Evolutionary conservation across 2,113 vertebrate genomes (phyloP).

Genomic region (Chaetura pelagica): DNA sequence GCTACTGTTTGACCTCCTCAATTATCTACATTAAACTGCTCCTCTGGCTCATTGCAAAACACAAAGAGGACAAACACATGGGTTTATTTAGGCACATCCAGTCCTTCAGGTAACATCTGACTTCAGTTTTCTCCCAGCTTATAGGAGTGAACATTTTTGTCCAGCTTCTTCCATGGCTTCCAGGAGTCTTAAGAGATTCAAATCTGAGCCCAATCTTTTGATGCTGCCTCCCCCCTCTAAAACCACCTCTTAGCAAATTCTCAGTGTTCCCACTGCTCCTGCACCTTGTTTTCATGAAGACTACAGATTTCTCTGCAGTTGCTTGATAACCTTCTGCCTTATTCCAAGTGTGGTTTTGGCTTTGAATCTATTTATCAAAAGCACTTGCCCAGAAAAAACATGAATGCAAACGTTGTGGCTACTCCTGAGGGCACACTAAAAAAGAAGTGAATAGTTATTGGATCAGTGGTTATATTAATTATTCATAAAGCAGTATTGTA

Average conservation of each 20-base stretch:
- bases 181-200: not conserved
- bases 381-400: not conserved
- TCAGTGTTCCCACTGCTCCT: not conserved
- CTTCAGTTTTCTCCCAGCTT: not conserved
- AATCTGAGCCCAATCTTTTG: not conserved
- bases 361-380: not conserved
- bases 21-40: not conserved
- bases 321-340: not conserved
- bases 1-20: not conserved
- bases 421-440: not conserved
- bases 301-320: not conserved
- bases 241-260: rapidly evolving
- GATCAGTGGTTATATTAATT: not conserved
- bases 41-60: not conserved
- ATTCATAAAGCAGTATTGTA: not conserved
- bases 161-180: not conserved
- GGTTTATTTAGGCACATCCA: not conserved
- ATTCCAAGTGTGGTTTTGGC: not conserved
- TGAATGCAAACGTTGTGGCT: not conserved
- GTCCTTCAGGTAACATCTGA: not conserved
- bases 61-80: rapidly evolving
- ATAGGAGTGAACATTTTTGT: not conserved
- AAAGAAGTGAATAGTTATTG: not conserved
- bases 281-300: not conserved
- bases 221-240: not conserved